Evolutionary conservation across 2,113 vertebrate species (phyloP), one percentile per base, ranked within the genome.

Genomic region (Desmodus rotundus): DNA sequence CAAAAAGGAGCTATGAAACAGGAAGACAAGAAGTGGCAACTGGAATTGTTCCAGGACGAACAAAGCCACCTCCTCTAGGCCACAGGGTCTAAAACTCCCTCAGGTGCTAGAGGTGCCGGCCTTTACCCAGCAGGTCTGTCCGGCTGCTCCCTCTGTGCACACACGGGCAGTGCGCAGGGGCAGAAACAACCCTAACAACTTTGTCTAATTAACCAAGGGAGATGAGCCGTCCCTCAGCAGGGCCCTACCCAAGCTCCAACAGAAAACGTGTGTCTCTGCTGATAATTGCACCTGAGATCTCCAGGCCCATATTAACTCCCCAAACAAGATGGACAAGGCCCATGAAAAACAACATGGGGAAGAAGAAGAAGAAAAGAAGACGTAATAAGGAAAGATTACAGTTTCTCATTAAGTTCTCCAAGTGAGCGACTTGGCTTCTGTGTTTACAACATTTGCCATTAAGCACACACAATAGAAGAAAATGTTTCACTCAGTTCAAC

Each of bases 181-280:
- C 3, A 36, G 65, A 89, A 87, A 78, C 92, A 63, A 78, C 80
- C 88, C 74, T 58, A 43, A 76, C 78, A 41, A 54, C 58, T 2
- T 20, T 41, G 81, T 91, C 91, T 97, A 96, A 97, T 95, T 93
- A 96, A 92, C 91, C 93, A 76, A 91, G 41, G 52, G 76, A 94
- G 87, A 90, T 80, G 67, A 68, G 81, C 41, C 5, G 0, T 89
- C 96, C 95, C 91, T 76, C 2, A 28, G 68, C 82, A 31, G 28
- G 2, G 67, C 72, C 28, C 43, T 36, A n/a, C 56, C 77, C 19
- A 43, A 33, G 86, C 83, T 92, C 89, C 36, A 56, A 22, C 0
- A 8, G 94, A 81, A 96, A 95, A 83, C 95, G 67, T 22, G 45
- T 3, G 70, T 56, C 91, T 63, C 94, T 89, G 93, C 74, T 80